These are phyloP conservation scores for Nothocercus julius DNA, from an alignment of 2,113 vertebrate species.

Conservation along the genomic window DNA sequence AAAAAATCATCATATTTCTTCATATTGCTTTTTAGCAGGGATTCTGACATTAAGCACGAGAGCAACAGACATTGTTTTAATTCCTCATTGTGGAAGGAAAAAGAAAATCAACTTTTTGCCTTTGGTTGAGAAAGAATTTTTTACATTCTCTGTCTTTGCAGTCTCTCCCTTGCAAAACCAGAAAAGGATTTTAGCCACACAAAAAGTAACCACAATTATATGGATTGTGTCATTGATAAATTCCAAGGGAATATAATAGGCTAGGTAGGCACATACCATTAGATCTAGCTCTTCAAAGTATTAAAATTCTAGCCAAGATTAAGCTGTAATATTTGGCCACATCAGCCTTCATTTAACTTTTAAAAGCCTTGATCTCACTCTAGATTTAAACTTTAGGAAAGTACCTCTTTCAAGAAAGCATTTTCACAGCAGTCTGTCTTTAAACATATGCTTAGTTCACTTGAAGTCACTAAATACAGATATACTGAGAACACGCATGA, in stretches of 20 bases:
- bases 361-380: not conserved
- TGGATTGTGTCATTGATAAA: slow-evolving; percentile 64
- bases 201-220: slow-evolving; percentile 67
- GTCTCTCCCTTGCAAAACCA: slow-evolving; percentile 42
- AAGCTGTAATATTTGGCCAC: not conserved
- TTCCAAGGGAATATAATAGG: slow-evolving; percentile 50
- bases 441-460: not conserved
- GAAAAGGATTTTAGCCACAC: slow-evolving; percentile 29
- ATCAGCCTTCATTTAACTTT: slow-evolving; percentile 19
- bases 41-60: slow-evolving; percentile 1
- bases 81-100: slow-evolving; percentile 13
- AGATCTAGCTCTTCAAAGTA: slow-evolving; percentile 29
- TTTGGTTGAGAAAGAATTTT: slow-evolving; percentile 42
- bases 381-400: slow-evolving; percentile 18
- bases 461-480: slow-evolving; percentile 20
- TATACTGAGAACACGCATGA: not conserved
- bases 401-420: not conserved
- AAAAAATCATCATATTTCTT: slow-evolving; percentile 30
- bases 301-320: slow-evolving; percentile 42
- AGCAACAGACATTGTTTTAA: slow-evolving; percentile 46
- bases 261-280: slow-evolving; percentile 63
- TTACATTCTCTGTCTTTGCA: slow-evolving; percentile 31
- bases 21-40: not conserved
- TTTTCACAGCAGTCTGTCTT: slow-evolving; percentile 14
- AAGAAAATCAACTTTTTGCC: not conserved